Evolutionary conservation across 2,888 invertebrate species (phyloP), one percentile per base, ranked within the genome.

Genomic region (Apantesis nais): DNA sequence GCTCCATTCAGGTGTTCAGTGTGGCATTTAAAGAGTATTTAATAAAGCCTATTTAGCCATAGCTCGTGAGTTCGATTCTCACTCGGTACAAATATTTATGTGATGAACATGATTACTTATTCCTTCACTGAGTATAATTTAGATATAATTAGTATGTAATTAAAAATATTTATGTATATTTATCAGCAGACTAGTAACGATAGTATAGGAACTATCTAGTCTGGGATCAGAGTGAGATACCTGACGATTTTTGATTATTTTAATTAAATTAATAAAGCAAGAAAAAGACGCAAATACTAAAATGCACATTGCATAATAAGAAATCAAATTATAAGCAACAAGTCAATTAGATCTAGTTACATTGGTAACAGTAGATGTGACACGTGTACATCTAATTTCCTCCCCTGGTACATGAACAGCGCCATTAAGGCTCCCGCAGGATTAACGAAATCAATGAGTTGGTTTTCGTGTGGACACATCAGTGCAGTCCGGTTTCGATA

Each of bases 381-480:
- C 88, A 88, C 89, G 88, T 87, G 88, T 83, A 80, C 75, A 70
- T 77, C 78, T 81, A 86, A 88, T 89, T 88, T 85, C 83, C 83
- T 79, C 86, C 86, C 82, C 81, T 85, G 76, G 74, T 82, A 80
- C 86, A 86, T 82, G 83, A 68, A 66, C 72, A 60, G 60, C 60
- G 74, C 88, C 86, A 89, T 90, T 91, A 90, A 84, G 87, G 86
- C 82, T 88, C 91, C 90, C 88, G 80, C 85, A 85, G 90, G 92
- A 91, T 92, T 92, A 92, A 84, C 84, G 81, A 85, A 91, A 91
- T 91, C 92, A 92, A 92, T 92, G 91, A 90, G 88, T 84, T 90
- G 83, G 76, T 74, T 58, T 25, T 22, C 37, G 52, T 58, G 62
- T 52, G 67, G 60, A 70, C 70, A 64, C 39, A 39, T 67, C 61